Evolutionary conservation across 2,888 invertebrate genomes (phyloP).

Genomic region (Lochmaea capreae): DNA sequence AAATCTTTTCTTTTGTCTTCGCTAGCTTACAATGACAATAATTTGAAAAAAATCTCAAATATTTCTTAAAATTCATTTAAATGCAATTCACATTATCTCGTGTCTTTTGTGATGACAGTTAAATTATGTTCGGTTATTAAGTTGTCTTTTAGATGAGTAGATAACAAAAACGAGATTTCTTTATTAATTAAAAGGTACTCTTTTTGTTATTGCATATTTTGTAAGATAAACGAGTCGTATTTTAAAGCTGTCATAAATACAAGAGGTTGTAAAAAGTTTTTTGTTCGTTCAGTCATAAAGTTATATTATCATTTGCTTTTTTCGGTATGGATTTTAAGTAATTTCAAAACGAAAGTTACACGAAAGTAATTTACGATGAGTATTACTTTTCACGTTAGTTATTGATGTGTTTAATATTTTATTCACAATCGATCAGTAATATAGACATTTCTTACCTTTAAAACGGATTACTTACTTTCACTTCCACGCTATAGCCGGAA

Average conservation of each 20-base stretch:
- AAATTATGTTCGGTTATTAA: conserved; percentile 2
- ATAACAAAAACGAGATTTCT: not conserved
- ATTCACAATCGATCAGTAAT: too few relatives aligned
- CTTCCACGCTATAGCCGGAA: too few relatives aligned
- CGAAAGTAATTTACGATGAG: too few relatives aligned
- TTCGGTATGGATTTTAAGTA: not conserved
- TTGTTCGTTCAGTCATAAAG: not conserved
- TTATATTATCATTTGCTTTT: not conserved
- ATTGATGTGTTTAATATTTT: too few relatives aligned
- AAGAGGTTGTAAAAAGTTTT: not conserved
- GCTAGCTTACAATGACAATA: too few relatives aligned
- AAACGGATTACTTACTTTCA: too few relatives aligned
- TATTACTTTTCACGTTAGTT: too few relatives aligned
- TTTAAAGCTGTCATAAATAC: not conserved
- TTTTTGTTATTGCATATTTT: not conserved
- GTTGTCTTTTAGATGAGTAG: not conserved
- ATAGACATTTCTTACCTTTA: too few relatives aligned
- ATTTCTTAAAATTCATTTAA: not conserved
- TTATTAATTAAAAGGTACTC: not conserved
- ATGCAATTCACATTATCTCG: not conserved
- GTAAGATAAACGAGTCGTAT: not conserved
- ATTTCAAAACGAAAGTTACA: too few relatives aligned
- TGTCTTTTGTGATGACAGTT: not conserved
- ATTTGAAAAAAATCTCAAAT: not conserved
- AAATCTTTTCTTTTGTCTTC: too few relatives aligned